Conservation (phyloP, 2,113 vertebrate genomes). For the Mus pahari region DNA sequence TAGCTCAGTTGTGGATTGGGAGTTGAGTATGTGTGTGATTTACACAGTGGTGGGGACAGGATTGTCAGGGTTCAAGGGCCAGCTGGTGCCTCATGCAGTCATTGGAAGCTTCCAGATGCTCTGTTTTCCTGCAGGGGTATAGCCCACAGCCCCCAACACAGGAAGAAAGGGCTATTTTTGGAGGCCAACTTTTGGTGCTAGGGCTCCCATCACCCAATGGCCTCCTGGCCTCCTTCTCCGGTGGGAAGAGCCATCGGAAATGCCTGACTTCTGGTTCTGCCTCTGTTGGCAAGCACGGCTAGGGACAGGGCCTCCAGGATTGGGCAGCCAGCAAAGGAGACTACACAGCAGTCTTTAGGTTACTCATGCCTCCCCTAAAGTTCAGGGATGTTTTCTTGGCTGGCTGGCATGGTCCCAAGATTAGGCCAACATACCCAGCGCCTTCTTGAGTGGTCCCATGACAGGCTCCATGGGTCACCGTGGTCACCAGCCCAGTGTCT, state of each 20-base stretch:
- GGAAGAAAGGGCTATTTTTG: constrained; percentile 66
- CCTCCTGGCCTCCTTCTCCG: neutral
- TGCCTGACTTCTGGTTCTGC: neutral
- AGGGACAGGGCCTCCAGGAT: neutral
- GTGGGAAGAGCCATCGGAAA: constrained; percentile 35
- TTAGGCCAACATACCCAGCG: neutral
- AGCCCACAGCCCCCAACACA: neutral
- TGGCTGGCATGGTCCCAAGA: constrained; percentile 68
- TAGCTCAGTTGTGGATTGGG: constrained; percentile 68
- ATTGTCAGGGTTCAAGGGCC: neutral
- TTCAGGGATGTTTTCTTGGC: constrained; percentile 75
- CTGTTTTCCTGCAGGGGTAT: constrained; percentile 36
- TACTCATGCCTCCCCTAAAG: constrained; percentile 62
- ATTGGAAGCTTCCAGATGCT: neutral
- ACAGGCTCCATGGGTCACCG: accelerated
- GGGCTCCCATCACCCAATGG: neutral
- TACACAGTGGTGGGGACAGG: constrained; percentile 42
- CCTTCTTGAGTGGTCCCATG: neutral
- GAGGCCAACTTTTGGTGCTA: neutral
- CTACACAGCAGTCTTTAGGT: constrained; percentile 70
- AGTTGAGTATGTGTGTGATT: constrained; percentile 64
- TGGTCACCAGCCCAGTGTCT: constrained; percentile 72
- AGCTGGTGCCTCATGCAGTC: constrained; percentile 28
- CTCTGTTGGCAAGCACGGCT: neutral
- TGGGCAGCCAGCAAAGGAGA: constrained; percentile 66